Conservation (phyloP, 2,113 vertebrate species). For the Mirounga angustirostris region DNA sequence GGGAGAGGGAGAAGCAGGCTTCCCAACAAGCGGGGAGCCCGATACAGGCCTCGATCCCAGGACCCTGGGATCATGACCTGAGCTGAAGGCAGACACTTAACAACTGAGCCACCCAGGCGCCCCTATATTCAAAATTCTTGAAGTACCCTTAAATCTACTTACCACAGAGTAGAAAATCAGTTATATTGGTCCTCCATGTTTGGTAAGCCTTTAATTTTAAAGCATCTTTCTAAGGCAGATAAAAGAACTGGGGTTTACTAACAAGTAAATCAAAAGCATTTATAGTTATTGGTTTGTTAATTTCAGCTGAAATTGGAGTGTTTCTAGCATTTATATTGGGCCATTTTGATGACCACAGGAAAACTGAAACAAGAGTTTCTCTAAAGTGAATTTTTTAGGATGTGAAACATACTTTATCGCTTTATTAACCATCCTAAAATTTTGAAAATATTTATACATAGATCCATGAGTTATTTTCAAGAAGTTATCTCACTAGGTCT, state of each 20-base stretch:
- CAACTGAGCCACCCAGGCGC: no score
- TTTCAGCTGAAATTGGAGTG: background rate
- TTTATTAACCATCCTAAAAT: background rate
- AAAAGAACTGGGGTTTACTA: background rate
- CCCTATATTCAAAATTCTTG: background rate
- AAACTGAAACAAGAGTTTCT: background rate
- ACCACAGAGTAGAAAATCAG: background rate
- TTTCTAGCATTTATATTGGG: background rate
- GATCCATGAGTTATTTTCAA: background rate
- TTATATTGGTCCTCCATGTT: background rate
- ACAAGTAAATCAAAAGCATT: background rate
- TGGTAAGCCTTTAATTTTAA: background rate
- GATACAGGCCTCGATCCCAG: no score
- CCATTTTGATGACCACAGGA: background rate
- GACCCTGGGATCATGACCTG: no score
- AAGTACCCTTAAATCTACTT: background rate
- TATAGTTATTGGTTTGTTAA: background rate
- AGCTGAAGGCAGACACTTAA: no score
- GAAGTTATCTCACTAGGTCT: background rate
- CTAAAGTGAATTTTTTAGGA: background rate
- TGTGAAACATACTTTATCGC: background rate
- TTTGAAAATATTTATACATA: background rate
- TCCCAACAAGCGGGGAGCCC: no score
- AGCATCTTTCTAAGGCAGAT: background rate
- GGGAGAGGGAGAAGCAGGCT: no score